Evolutionary conservation across 2,797 vertebrate genomes (phyloP).

Genomic region (Sebastes itinus): DNA sequence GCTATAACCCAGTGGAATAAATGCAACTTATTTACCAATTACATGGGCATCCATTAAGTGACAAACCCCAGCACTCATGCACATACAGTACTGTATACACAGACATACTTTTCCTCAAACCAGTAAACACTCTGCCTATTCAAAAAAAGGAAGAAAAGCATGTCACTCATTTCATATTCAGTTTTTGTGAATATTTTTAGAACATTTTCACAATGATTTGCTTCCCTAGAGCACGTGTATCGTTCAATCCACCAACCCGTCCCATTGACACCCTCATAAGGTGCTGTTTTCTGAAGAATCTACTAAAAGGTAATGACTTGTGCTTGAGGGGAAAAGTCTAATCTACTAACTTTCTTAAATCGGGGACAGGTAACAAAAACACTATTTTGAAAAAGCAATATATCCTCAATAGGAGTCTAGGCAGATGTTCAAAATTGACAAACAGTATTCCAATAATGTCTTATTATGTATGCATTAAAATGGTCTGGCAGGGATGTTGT

Average conservation of each 20-base stretch:
- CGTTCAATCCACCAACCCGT: constrained; percentile 17
- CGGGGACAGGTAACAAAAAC: constrained; percentile 2
- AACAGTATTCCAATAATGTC: constrained; percentile 45
- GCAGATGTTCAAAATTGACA: constrained; percentile 32
- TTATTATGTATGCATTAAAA: constrained; percentile 57
- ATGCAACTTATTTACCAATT: constrained; percentile 22
- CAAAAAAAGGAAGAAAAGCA: not conserved
- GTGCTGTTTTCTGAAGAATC: constrained; percentile 1
- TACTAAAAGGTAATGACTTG: constrained; percentile 25
- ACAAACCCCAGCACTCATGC: not conserved
- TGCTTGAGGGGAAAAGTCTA: not conserved
- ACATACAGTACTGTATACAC: not conserved
- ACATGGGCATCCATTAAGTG: not conserved
- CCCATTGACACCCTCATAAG: not conserved
- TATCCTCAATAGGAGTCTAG: constrained; percentile 6
- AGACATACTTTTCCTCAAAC: not conserved
- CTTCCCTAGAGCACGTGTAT: not conserved
- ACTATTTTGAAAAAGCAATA: not conserved
- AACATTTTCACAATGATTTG: constrained; percentile 21
- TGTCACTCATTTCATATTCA: not conserved
- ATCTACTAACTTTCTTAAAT: constrained; percentile 29
- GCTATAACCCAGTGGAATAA: not conserved
- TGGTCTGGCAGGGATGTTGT: constrained; percentile 25
- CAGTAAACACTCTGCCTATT: not conserved
- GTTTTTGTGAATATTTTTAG: constrained; percentile 28